Evolutionary conservation across 2,888 invertebrate species (phyloP).

Genomic region (Patella pellucida): DNA sequence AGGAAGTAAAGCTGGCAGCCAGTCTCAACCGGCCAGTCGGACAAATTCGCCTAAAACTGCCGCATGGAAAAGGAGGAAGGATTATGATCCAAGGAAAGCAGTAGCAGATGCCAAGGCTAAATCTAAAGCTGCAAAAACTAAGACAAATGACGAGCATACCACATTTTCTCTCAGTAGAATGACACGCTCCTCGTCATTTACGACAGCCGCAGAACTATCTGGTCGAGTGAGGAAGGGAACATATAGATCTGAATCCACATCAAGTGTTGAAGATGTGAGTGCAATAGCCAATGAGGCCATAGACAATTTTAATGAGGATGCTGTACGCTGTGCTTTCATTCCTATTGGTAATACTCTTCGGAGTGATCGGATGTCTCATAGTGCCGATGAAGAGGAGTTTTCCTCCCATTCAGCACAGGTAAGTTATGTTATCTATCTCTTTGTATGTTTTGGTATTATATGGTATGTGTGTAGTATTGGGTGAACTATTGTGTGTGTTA

Average conservation of each 20-base stretch:
- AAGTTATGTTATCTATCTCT: conserved; percentile 16
- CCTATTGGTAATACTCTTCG: conserved; percentile 35
- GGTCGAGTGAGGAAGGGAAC: conserved; percentile 29
- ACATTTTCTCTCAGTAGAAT: conserved; percentile 35
- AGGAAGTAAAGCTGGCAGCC: conserved; percentile 30
- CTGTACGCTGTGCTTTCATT: conserved; percentile 39
- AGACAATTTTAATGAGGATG: conserved; percentile 44
- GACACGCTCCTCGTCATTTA: conserved; percentile 60
- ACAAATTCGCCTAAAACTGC: conserved; percentile 73
- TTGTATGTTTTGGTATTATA: conserved; percentile 4
- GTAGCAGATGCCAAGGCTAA: conserved; percentile 81
- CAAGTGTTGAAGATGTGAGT: conserved; percentile 52
- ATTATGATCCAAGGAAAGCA: conserved; percentile 94
- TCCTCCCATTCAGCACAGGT: conserved; percentile 48
- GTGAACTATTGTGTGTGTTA: no score
- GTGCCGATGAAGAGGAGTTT: conserved; percentile 53
- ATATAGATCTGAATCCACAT: conserved; percentile 44
- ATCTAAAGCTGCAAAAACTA: conserved; percentile 39
- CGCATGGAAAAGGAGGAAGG: conserved; percentile 95
- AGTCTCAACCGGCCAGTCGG: conserved; percentile 54
- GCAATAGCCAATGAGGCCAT: conserved; percentile 43
- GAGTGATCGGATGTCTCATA: conserved; percentile 41
- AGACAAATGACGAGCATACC: conserved; percentile 27
- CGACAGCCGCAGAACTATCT: conserved; percentile 49
- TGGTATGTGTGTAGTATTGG: not conserved